Percentiles rank a stretch among this genome's conserved stretches.
Conservation (phyloP, 2,113 vertebrate species). For the Tautogolabrus adspersus region DNA sequence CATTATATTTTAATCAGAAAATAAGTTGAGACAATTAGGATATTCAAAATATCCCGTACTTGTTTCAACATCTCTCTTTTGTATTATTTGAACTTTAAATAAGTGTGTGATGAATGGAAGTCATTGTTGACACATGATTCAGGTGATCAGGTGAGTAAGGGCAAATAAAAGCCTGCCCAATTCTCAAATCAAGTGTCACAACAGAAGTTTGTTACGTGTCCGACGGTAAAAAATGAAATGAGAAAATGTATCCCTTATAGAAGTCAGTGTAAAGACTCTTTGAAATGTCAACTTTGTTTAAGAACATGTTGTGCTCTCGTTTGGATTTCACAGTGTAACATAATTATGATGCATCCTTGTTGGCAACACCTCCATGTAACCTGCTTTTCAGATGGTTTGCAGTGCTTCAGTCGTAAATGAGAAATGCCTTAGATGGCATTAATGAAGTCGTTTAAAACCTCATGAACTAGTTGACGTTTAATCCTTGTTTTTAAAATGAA, state of each 20-base stretch:
- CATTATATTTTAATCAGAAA: slow-evolving; percentile 10
- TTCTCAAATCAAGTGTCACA: background rate
- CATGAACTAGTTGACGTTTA: slow-evolving; percentile 1
- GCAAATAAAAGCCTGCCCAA: background rate
- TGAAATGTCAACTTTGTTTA: background rate
- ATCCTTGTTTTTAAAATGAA: slow-evolving; percentile 22
- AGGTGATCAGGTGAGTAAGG: background rate
- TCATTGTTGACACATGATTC: background rate
- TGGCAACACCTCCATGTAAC: background rate
- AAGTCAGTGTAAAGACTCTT: background rate
- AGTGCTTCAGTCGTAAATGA: slow-evolving; percentile 10
- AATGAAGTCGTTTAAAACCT: background rate
- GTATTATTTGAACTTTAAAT: slow-evolving; percentile 3
- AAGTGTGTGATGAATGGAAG: background rate
- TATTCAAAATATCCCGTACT: background rate
- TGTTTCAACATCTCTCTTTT: background rate
- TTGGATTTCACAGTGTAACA: slow-evolving; percentile 23
- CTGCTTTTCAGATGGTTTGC: slow-evolving; percentile 12
- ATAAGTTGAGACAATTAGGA: background rate
- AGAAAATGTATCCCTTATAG: background rate
- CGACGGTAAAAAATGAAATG: background rate
- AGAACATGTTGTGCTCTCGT: background rate
- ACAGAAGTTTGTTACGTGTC: background rate
- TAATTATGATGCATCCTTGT: slow-evolving; percentile 29
- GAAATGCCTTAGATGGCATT: background rate